Evolutionary conservation across 2,797 vertebrate genomes (phyloP), one percentile per base, ranked within the genome.

Genomic region (Onychomys arenicola): DNA sequence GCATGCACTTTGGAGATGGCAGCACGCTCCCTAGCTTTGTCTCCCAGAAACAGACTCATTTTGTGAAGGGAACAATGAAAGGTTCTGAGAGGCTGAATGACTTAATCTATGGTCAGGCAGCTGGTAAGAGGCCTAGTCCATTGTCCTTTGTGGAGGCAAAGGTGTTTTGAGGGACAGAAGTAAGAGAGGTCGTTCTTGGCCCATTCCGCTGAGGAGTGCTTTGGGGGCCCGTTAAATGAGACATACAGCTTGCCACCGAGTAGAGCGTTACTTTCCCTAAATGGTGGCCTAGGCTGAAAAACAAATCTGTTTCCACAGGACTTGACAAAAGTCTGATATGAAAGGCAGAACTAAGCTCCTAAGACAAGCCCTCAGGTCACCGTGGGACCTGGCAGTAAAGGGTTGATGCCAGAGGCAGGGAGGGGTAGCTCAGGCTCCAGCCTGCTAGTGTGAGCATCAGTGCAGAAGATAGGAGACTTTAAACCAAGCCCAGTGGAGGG

Each of bases 11-110:
- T 40, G 4, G 69, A n/a, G 77, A 46, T 52, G 46, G 73, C 6
- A 69, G 6, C 3, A 0, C 13, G 23, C 34, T 25, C 34, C 78
- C 6, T 11, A 59, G 34, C 27, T n/a, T 46, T 6, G 34, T 76
- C 32, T 61, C 9, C 46, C 21, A 49, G 10, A 65, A 49, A 21
- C 83, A 95, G 83, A 80, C n/a, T 61, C 23, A 0, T 27, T 71
- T 84, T 73, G 29, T 0, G 3, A 37, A 21, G 89, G 67, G 76
- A 37, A 71, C 69, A 65, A 14, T 32, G 32, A 49, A 82, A 83
- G 43, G 2, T 43, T 93, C 84, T 23, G 71, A 96, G 92, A 71
- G 49, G 9, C 95, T 49, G 59, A 43, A 14, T 95, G 84, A 81
- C 46, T 80, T 87, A 61, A 71, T 40, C 23, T 67, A 73, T 81